Conservation (phyloP, 2,797 vertebrate species). For the Centroberyx gerrardi region DNA sequence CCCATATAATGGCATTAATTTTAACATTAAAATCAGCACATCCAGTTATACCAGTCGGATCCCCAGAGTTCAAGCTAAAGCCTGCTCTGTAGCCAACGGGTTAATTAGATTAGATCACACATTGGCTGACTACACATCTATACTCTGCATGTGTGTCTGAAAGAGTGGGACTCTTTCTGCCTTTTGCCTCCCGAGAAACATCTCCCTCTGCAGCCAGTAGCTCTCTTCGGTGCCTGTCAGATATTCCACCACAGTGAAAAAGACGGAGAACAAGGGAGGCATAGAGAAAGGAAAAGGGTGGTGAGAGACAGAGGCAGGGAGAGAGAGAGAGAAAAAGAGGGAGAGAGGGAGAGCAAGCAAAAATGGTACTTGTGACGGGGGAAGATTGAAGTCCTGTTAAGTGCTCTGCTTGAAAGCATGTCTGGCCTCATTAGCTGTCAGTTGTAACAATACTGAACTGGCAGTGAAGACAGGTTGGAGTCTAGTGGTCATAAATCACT, state of each 20-base stretch:
- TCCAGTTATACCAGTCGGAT: background rate
- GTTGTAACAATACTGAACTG: constrained; percentile 96
- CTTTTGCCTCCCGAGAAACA: constrained; percentile 56
- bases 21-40: background rate
- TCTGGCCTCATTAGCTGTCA: constrained; percentile 98
- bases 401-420: constrained; percentile 89
- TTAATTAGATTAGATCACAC: constrained; percentile 37
- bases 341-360: constrained; percentile 38
- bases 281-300: constrained; percentile 62
- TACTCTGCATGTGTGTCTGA: constrained; percentile 22
- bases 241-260: constrained; percentile 61
- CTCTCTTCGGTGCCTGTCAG: constrained; percentile 73
- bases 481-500: constrained; percentile 92
- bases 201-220: constrained; percentile 60
- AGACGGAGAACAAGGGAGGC: constrained; percentile 76
- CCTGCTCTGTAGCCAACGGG: background rate
- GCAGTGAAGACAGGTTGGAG: constrained; percentile 97
- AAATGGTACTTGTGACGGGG: constrained; percentile 78
- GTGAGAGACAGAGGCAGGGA: constrained; percentile 37
- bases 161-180: constrained; percentile 40
- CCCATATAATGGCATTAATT: too few relatives aligned
- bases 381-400: constrained; percentile 87
- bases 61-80: background rate
- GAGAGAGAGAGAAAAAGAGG: constrained; percentile 40
- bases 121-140: constrained; percentile 15